phyloP scores from a whole-genome alignment of 2,797 vertebrate species.

The Gastrophryne carolinensis region DNA sequence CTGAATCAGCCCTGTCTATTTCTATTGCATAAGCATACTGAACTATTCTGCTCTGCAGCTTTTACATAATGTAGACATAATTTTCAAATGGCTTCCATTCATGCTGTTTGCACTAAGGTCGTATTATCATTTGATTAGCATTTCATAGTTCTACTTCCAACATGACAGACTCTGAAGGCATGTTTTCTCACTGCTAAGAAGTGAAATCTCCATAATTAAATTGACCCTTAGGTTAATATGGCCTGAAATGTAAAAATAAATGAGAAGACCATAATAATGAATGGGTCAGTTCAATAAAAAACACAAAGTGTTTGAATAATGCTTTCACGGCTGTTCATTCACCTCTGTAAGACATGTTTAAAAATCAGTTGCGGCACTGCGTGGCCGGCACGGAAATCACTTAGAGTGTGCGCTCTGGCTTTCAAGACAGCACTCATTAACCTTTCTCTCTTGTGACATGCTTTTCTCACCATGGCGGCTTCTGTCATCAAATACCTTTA shows the following conservation, averaged over 20 bases:
- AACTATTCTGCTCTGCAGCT: neutral
- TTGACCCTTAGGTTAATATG: constrained; percentile 42
- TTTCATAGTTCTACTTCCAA: constrained; percentile 3
- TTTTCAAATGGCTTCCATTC: neutral
- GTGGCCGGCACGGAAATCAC: constrained; percentile 2
- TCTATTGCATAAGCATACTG: no score
- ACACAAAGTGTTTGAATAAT: constrained; percentile 18
- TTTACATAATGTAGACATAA: neutral
- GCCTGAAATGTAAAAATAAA: constrained; percentile 34
- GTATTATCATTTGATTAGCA: constrained; percentile 6
- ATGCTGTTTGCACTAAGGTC: neutral
- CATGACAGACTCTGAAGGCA: neutral
- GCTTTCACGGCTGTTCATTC: constrained; percentile 7
- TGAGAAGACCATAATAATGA: constrained; percentile 37
- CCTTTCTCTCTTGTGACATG: constrained; percentile 8
- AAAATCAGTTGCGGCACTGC: neutral
- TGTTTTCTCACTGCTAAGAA: constrained; percentile 20
- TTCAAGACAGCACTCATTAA: constrained; percentile 33
- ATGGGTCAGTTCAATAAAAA: constrained; percentile 30
- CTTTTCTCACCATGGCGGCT: neutral
- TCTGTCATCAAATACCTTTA: no score
- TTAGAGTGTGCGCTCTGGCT: constrained; percentile 7
- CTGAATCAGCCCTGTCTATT: no score
- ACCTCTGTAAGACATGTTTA: neutral
- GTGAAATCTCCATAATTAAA: constrained; percentile 33